Conservation (phyloP, 2,888 invertebrate genomes). For the Tenthredo distinguenda region DNA sequence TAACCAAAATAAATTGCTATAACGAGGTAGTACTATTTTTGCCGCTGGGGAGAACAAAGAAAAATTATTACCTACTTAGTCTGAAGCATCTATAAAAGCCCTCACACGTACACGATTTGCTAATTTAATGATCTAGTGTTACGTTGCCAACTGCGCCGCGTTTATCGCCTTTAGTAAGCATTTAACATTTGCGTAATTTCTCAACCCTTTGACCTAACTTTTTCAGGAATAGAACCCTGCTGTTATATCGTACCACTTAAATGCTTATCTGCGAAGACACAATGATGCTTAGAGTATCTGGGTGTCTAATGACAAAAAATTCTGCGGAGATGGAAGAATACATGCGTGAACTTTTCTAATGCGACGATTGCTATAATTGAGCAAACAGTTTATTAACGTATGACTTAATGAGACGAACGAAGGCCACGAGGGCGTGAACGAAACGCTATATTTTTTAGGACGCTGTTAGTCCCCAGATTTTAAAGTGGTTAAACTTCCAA, state of each 20-base stretch:
- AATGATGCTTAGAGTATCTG: too few relatives aligned
- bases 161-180: neutral
- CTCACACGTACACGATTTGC: constrained; percentile 5
- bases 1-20: neutral
- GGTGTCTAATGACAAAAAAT: neutral
- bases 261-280: too few relatives aligned
- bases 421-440: neutral
- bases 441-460: neutral
- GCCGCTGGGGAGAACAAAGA: neutral
- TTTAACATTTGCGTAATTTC: neutral
- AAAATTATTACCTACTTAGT: neutral
- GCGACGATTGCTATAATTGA: neutral
- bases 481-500: neutral
- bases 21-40: constrained; percentile 5
- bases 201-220: neutral
- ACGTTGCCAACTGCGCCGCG: neutral
- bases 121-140: constrained; percentile 9
- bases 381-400: neutral
- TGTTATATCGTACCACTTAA: neutral
- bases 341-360: neutral
- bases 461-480: neutral
- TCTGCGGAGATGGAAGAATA: neutral
- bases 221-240: neutral
- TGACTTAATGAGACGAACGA: neutral
- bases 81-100: neutral